A percentile compares a stretch with the other conserved stretches of the same genome.
Evolutionary conservation across 2,888 invertebrate species (phyloP).

Genomic region (Beris morrisii): DNA sequence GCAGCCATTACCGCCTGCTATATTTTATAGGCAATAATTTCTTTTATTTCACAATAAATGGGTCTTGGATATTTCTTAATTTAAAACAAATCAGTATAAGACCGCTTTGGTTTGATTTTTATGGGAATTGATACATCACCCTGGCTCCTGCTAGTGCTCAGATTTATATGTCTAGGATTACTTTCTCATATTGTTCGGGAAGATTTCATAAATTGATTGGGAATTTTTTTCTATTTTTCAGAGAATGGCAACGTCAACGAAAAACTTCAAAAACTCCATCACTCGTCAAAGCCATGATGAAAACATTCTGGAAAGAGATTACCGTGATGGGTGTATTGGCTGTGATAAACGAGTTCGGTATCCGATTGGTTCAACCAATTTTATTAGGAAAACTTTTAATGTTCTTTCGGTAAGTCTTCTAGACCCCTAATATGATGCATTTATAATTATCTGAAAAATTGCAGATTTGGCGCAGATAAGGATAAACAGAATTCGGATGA

Average conservation of each 20-base stretch:
- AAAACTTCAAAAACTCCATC: constrained; percentile 38
- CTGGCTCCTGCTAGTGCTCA: no score
- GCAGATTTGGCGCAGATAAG: constrained; percentile 9
- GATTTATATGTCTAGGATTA: no score
- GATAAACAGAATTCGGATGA: constrained; percentile 4
- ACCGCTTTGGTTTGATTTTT: no score
- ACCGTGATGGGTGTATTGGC: constrained; percentile 34
- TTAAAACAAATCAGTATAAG: no score
- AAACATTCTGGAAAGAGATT: constrained; percentile 43
- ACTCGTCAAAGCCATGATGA: constrained; percentile 39
- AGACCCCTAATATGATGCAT: no score
- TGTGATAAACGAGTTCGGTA: constrained; percentile 39
- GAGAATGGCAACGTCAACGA: constrained; percentile 20
- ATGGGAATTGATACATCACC: no score
- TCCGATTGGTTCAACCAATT: constrained; percentile 40
- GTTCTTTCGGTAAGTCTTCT: constrained; percentile 39
- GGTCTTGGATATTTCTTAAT: no score
- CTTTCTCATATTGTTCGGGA: no score
- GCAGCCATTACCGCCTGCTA: no score
- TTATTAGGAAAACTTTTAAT: constrained; percentile 40
- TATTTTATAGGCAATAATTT: no score
- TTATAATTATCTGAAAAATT: not conserved
- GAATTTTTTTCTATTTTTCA: constrained; percentile 2
- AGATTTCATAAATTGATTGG: no score
- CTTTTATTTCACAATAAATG: no score